These are phyloP conservation scores for Cottoperca gobio DNA, from an alignment of 2,797 vertebrate species.

Conservation along the genomic window DNA sequence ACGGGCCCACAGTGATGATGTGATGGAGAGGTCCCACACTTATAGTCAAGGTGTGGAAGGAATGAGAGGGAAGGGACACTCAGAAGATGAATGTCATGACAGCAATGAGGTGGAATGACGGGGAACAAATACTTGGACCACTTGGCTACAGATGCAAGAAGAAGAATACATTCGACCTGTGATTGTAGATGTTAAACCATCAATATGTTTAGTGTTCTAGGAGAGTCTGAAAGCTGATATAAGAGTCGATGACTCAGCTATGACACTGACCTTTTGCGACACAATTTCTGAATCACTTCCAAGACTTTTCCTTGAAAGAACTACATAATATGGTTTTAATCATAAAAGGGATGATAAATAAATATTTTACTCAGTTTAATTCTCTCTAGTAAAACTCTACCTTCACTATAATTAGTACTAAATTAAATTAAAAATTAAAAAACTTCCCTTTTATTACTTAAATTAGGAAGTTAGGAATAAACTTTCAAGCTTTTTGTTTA, in stretches of 20 bases:
- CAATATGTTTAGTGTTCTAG: not conserved
- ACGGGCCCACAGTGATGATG: not conserved
- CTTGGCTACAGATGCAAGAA: not conserved
- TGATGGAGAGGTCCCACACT: slow-evolving; percentile 2
- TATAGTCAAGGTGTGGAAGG: not conserved
- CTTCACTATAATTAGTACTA: not conserved
- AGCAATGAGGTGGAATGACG: not conserved
- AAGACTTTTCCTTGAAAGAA: not conserved
- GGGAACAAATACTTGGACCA: not conserved
- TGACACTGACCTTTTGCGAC: not conserved
- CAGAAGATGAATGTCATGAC: slow-evolving; percentile 6
- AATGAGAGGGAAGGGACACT: not conserved
- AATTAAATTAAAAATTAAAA: not conserved
- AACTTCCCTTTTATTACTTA: not conserved
- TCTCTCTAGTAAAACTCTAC: not conserved
- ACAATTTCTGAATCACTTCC: not conserved
- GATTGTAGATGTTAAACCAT: not conserved
- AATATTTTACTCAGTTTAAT: not conserved
- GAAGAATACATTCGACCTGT: not conserved
- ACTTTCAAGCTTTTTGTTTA: not conserved
- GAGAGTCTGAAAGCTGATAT: not conserved
- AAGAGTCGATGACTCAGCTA: not conserved
- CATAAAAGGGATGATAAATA: not conserved
- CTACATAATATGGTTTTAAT: too few relatives aligned
- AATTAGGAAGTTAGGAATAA: not conserved